Percentiles rank a stretch among this genome's conserved stretches.
Conservation (phyloP, 2,113 vertebrate genomes). For the Synchiropus splendidus region DNA sequence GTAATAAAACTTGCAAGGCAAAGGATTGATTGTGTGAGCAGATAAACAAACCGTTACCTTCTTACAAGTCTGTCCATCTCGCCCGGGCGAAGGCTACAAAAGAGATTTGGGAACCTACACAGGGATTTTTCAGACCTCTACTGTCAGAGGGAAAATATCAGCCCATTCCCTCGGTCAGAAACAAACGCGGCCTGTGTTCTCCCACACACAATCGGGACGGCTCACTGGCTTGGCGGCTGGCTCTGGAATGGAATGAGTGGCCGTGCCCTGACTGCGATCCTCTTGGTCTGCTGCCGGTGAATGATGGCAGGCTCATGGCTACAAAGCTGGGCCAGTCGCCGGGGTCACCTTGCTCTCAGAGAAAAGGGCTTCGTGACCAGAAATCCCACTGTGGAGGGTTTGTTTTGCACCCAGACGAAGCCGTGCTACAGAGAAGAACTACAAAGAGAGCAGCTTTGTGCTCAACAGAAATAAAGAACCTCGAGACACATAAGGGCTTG, state of each 20-base stretch:
- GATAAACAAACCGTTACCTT: conserved; percentile 46
- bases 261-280: conserved; percentile 18
- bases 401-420: conserved; percentile 9
- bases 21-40: conserved; percentile 42
- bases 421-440: conserved; percentile 4
- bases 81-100: conserved; percentile 16
- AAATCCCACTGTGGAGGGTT: conserved; percentile 12
- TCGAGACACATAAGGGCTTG: background rate
- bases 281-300: conserved; percentile 37
- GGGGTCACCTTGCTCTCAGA: conserved; percentile 36
- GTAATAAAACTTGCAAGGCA: conserved; percentile 36
- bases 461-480: background rate
- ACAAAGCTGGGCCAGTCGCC: conserved; percentile 36
- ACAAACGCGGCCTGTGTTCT: conserved; percentile 40
- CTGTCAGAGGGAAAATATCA: conserved; percentile 32
- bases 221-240: conserved; percentile 22
- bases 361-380: conserved; percentile 19
- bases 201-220: conserved; percentile 27
- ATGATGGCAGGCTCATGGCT: conserved; percentile 23
- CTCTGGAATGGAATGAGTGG: conserved; percentile 21
- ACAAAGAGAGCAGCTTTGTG: conserved; percentile 6
- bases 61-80: conserved; percentile 30
- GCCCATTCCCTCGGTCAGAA: conserved; percentile 22
- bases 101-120: conserved; percentile 27
- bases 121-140: conserved; percentile 18